Evolutionary conservation across 2,113 vertebrate genomes (phyloP).

Genomic region (Marmota flaviventris): DNA sequence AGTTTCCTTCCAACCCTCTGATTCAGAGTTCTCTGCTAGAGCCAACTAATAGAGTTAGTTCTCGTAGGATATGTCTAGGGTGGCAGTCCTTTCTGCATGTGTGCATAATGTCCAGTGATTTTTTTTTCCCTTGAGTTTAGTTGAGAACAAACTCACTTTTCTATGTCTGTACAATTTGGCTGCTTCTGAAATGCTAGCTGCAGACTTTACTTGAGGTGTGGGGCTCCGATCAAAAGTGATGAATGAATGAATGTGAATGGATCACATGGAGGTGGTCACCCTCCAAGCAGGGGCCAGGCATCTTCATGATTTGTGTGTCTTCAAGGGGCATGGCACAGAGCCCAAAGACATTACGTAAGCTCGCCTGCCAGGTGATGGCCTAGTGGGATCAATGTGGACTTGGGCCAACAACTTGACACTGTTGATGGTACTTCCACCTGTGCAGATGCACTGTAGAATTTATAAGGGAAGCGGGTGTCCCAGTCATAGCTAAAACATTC

Average conservation of each 20-base stretch:
- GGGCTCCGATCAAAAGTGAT: not conserved
- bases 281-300: not conserved
- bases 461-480: not conserved
- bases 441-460: not conserved
- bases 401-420: not conserved
- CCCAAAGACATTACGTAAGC: not conserved
- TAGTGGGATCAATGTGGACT: not conserved
- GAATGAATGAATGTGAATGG: not conserved
- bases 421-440: not conserved
- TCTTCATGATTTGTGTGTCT: not conserved
- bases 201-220: not conserved
- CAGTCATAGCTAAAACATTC: not conserved
- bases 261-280: not conserved
- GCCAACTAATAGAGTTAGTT: conserved; percentile 47
- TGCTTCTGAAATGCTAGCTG: not conserved
- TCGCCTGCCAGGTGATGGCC: not conserved
- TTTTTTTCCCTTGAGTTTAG: conserved; percentile 23
- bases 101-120: not conserved
- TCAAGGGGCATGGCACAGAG: not conserved
- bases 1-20: conserved; percentile 64
- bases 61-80: not conserved
- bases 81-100: not conserved
- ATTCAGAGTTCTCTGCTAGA: conserved; percentile 48
- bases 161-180: not conserved
- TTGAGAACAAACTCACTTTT: conserved; percentile 19